Base-by-base conservation (phyloP, 2,888 invertebrate genomes). In the Tribolium freemani region DNA sequence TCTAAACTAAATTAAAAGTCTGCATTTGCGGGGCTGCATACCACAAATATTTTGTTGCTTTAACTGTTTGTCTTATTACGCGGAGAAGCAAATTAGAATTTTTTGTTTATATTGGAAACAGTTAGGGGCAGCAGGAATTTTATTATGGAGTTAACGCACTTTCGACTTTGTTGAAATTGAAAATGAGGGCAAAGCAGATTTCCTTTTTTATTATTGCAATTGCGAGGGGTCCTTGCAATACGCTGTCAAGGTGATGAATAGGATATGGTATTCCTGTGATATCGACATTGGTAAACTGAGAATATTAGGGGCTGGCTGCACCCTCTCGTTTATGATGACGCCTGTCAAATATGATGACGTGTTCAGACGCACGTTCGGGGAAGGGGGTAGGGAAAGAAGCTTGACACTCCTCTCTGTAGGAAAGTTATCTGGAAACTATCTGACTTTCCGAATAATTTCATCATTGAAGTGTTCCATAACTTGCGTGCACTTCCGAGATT, bases 381-480 rank as follows among this genome's bases (percentile, higher is more conserved):
- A 1, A 48, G 48, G 60, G 60, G 48, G 46, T 3, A 5, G 48
- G 8, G n/a, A 38, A 8, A 9, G 38, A 1, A 38, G 38, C 8
- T 8, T 38, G 38, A 38, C 38, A 38, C 38, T 38, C 38, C 38
- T 38, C 38, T 48, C 54, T 64, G 51, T 56, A 74, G 71, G 73
- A 75, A 78, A 77, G 69, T 78, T 78, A 78, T 78, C 77, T 75
- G 73, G 68, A 77, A 80, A 80, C 81, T 80, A 75, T 80, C 79
- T 77, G 76, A 77, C 79, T 83, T 84, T 84, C 83, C 82, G 77
- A 82, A 81, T 83, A 83, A 84, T 84, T 84, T 83, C 82, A 83
- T 84, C 83, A 83, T 83, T 82, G 83, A 83, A 83, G 83, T 80
- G 81, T 79, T 78, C 78, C 83, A 81, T 82, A 83, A 83, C 79